Percentiles rank a stretch among this genome's conserved stretches.
These are phyloP conservation scores for Urocyon cinereoargenteus DNA, from an alignment of 2,797 vertebrate genomes.

Conservation along the genomic window DNA sequence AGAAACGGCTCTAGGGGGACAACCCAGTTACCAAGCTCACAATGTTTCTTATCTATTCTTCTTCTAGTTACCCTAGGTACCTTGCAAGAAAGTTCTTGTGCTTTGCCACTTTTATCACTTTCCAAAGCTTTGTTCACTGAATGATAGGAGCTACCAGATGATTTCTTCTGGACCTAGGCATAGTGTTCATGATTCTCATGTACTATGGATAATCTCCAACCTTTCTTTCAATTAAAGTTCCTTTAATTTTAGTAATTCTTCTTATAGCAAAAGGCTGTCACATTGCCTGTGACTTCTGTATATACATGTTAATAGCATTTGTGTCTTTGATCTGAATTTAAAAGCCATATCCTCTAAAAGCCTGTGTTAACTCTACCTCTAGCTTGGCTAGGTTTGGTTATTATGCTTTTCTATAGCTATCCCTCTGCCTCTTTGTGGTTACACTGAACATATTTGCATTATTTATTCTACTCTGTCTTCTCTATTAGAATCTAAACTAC, in stretches of 20 bases:
- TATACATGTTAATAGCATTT: not conserved
- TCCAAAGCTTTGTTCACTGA: not conserved
- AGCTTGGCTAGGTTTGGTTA: not conserved
- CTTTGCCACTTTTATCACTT: not conserved
- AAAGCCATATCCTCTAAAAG: not conserved
- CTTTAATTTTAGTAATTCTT: conserved; percentile 26
- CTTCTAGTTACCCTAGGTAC: not conserved
- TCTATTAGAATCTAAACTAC: not conserved
- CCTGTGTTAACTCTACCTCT: not conserved
- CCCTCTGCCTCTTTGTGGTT: not conserved
- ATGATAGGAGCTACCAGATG: not conserved
- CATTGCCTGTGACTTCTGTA: not conserved
- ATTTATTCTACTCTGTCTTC: not conserved
- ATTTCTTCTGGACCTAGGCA: not conserved
- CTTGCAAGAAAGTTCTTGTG: not conserved
- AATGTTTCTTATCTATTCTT: not conserved
- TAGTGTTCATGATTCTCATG: not conserved
- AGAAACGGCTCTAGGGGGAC: not conserved
- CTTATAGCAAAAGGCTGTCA: not conserved
- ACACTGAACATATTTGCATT: not conserved
- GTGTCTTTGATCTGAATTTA: not conserved
- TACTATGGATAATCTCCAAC: not conserved
- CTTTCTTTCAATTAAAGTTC: not conserved
- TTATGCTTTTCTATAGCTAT: not conserved
- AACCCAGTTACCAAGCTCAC: not conserved